Evolutionary conservation across 2,797 vertebrate genomes (phyloP).

Genomic region (Amniataba percoides): DNA sequence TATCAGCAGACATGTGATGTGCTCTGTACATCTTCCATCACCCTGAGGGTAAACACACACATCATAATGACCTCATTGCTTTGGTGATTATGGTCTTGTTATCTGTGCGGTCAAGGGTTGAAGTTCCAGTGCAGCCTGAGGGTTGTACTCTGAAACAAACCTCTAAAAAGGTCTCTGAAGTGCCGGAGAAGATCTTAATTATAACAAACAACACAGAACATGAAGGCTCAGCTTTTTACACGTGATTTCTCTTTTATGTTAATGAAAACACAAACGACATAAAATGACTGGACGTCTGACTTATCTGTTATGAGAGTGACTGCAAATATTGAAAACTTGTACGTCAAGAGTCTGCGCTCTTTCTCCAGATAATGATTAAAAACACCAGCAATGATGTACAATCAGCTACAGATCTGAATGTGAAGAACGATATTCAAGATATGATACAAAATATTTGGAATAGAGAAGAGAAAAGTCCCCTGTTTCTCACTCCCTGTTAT

Average conservation of each 20-base stretch:
- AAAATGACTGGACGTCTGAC: not conserved
- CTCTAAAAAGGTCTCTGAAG: no score
- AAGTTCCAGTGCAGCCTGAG: constrained; percentile 34
- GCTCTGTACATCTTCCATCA: not conserved
- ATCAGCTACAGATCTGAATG: not conserved
- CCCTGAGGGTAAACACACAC: constrained; percentile 41
- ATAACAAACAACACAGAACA: not conserved
- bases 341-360: constrained; percentile 7
- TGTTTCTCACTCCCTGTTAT: not conserved
- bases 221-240: not conserved
- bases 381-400: not conserved
- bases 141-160: constrained; percentile 17
- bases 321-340: constrained; percentile 16
- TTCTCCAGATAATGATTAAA: not conserved
- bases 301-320: not conserved
- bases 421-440: not conserved
- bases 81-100: constrained; percentile 24
- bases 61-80: constrained; percentile 23
- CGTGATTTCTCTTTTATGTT: not conserved
- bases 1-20: constrained; percentile 56
- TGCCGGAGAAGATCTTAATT: not conserved
- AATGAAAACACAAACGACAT: not conserved
- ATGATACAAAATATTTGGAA: not conserved
- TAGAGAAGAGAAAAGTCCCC: no score
- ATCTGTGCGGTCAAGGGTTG: constrained; percentile 65